Base-by-base conservation (phyloP, 2,113 vertebrate species). In the Gymnobelideus leadbeateri region DNA sequence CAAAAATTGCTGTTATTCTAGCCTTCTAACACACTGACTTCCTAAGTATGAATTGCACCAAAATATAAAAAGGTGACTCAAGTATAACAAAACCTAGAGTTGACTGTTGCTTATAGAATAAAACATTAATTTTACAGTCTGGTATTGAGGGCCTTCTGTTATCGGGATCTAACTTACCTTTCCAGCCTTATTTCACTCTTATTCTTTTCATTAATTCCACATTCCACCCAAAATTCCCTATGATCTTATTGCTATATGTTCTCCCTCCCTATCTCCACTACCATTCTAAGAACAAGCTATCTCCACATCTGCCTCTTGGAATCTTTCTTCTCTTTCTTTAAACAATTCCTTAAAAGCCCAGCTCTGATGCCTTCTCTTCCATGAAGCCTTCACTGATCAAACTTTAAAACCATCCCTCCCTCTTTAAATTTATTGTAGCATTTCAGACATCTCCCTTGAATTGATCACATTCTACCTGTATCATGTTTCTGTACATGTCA, bases 61-160 rank as follows among this genome's bases (percentile, higher is more conserved):
- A 98, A 98, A 98, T 96, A 96, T 98, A 98, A 97, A n/a, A 97
- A 97, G 94, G 97, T 97, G 51, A 61, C 95, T 91, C 95, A 95
- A 98, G 97, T 95, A 98, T 97, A 97, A 96, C 96, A 98, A 99
- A 98, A 98, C 93, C 93, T 97, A 68, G 97, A 96, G 96, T 43
- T 84, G 68, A 84, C 19, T 84, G 6, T 43, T 84, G 68, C 16
- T 23, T 43, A 8, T 21, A 7, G n/a, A 84, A 84, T 43, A 43
- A 43, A 84, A 84, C 8, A 84, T 43, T 43, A n/a, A 77, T 37
- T 77, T 1, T 77, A 19, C 37, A 77, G 31, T 37, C 37, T 77
- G 61, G 14, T 77, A n/a, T n/a, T 68, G 12, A 77, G 19, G 37
- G 37, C 4, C 14, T 2, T 19, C 16, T 77, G 57, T 77, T 16